Conservation (phyloP, 2,113 vertebrate species). For the Neotoma lepida region DNA sequence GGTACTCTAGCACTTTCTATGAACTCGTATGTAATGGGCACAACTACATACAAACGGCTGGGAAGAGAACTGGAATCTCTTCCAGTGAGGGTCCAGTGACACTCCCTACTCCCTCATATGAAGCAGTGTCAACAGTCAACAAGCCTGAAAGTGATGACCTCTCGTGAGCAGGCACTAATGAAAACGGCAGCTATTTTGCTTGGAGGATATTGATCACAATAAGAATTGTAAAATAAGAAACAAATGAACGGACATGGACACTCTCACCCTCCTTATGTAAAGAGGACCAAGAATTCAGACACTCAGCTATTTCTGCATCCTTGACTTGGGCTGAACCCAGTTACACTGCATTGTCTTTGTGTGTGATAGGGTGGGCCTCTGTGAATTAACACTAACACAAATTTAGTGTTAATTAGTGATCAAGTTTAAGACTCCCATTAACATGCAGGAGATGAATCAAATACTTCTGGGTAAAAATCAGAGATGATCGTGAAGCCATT, state of each 20-base stretch:
- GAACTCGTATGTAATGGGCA: background rate
- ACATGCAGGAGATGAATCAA: background rate
- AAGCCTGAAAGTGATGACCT: no score
- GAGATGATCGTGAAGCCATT: background rate
- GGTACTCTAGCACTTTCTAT: background rate
- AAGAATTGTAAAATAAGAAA: conserved; percentile 3
- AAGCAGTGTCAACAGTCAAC: background rate
- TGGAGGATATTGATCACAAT: background rate
- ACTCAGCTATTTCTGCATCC: background rate
- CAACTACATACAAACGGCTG: background rate
- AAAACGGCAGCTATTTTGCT: background rate
- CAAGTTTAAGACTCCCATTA: background rate
- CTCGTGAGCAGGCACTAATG: background rate
- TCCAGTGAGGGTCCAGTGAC: background rate
- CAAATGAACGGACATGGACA: background rate
- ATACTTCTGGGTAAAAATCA: conserved; percentile 48
- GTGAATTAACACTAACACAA: background rate
- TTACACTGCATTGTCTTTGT: background rate
- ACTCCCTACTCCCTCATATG: background rate
- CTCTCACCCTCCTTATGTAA: background rate
- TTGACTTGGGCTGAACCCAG: background rate
- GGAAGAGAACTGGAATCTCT: background rate
- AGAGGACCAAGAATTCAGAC: background rate
- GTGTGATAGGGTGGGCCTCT: background rate
- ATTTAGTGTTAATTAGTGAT: background rate